Conservation (phyloP, 2,113 vertebrate species). For the Hyperoodon ampullatus region DNA sequence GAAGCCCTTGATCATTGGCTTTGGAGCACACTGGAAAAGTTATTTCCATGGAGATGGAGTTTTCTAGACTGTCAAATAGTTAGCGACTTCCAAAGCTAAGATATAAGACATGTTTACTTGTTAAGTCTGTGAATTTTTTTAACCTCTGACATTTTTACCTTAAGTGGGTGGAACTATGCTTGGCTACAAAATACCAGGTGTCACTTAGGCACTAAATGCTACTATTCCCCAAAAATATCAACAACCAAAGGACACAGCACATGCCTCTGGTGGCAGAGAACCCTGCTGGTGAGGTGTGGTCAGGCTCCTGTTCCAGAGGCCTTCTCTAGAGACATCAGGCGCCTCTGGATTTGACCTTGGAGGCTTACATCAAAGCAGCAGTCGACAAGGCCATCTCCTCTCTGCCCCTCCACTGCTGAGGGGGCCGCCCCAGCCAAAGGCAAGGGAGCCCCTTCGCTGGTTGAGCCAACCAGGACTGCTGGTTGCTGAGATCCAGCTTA, state of each 20-base stretch:
- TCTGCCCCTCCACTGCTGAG: neutral
- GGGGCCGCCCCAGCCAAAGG: fast-evolving
- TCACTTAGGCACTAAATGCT: neutral
- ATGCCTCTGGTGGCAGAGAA: fast-evolving
- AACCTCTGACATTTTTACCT: neutral
- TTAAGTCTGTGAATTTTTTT: neutral
- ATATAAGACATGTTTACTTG: neutral
- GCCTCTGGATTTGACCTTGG: too few relatives aligned
- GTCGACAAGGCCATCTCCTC: neutral
- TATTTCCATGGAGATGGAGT: neutral
- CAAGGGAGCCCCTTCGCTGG: fast-evolving
- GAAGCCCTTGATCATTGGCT: neutral
- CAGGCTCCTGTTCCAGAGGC: too few relatives aligned
- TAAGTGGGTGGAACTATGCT: neutral
- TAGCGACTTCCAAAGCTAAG: neutral
- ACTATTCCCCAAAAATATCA: neutral
- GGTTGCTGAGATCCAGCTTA: too few relatives aligned
- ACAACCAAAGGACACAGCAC: fast-evolving
- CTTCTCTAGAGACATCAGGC: neutral
- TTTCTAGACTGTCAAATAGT: neutral
- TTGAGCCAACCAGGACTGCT: fast-evolving
- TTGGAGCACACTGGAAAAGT: neutral
- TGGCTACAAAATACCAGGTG: neutral
- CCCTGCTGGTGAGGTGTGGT: fast-evolving
- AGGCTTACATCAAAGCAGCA: neutral